A percentile compares a stretch with the other conserved stretches of the same genome.
phyloP scores from a whole-genome alignment of 1,140 invertebrate species.

The Ceratoteleas bidentatus region DNA sequence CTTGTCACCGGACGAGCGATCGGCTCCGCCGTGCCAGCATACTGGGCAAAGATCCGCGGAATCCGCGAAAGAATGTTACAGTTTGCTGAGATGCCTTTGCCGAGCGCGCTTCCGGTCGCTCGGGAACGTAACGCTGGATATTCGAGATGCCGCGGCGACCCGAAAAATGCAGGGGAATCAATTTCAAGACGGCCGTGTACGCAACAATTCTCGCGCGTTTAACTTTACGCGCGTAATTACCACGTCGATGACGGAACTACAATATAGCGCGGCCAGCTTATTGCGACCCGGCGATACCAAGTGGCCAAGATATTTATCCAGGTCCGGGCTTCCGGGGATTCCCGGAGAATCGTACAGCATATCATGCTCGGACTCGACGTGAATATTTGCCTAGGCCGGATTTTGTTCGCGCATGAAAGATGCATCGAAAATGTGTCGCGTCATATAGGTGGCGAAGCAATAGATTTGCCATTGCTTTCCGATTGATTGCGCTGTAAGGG shows the following conservation, averaged over 20 bases:
- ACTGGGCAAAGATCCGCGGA: no score
- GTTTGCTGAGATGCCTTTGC: no score
- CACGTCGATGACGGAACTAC: constrained; percentile 32
- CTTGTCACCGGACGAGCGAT: not conserved
- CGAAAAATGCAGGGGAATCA: not conserved
- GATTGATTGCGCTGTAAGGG: constrained; percentile 35
- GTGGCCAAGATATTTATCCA: constrained; percentile 46
- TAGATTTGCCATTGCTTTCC: constrained; percentile 7
- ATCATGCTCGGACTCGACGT: constrained; percentile 44
- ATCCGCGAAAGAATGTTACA: no score
- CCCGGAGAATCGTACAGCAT: constrained; percentile 24
- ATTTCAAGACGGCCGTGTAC: not conserved
- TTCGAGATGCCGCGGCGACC: not conserved
- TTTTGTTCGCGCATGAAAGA: constrained; percentile 50
- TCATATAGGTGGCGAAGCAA: constrained; percentile 12
- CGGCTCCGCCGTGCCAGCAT: not conserved
- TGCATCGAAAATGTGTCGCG: constrained; percentile 41
- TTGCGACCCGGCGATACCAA: constrained; percentile 27
- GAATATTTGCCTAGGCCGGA: constrained; percentile 51
- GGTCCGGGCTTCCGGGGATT: constrained; percentile 18
- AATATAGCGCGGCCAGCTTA: constrained; percentile 22
- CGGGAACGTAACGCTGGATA: not conserved
- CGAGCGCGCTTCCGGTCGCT: no score
- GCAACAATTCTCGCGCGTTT: not conserved
- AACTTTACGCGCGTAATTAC: not conserved